Conservation (phyloP, 2,113 vertebrate species). For the Oncorhynchus mykiss region DNA sequence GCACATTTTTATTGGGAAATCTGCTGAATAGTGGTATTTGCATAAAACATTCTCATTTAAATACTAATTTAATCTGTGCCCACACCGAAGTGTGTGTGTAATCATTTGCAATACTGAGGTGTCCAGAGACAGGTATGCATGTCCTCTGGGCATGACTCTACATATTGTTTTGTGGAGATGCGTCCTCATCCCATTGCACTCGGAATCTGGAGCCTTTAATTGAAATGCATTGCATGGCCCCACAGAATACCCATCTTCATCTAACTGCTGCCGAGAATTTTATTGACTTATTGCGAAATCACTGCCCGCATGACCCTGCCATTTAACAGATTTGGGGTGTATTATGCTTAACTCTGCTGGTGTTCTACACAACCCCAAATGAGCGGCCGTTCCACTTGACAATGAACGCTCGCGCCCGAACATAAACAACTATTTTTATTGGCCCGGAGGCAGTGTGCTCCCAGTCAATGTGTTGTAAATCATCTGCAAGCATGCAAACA, state of each 20-base stretch:
- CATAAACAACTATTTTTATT: slow-evolving; percentile 67
- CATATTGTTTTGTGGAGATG: slow-evolving; percentile 42
- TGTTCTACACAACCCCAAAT: slow-evolving; percentile 56
- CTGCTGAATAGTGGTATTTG: too few relatives aligned
- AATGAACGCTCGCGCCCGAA: slow-evolving; percentile 46
- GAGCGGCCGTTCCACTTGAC: slow-evolving; percentile 49
- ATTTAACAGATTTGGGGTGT: slow-evolving; percentile 59
- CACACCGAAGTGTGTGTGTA: not conserved
- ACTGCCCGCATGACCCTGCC: slow-evolving; percentile 41
- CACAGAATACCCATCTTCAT: slow-evolving; percentile 47
- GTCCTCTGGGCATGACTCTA: slow-evolving; percentile 41
- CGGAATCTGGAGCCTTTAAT: slow-evolving; percentile 48
- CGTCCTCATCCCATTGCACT: slow-evolving; percentile 46
- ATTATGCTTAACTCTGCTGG: slow-evolving; percentile 43
- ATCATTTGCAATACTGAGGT: slow-evolving; percentile 20
- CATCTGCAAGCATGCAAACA: slow-evolving; percentile 32
- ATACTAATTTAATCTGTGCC: not conserved
- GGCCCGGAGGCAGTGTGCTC: slow-evolving; percentile 40
- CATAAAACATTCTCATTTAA: too few relatives aligned
- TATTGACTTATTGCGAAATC: slow-evolving; percentile 62
- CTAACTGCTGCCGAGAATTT: slow-evolving; percentile 46
- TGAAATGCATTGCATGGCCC: slow-evolving; percentile 55
- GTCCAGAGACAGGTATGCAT: slow-evolving; percentile 20
- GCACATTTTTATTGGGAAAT: too few relatives aligned
- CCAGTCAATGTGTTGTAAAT: slow-evolving; percentile 63